phyloP scores from a whole-genome alignment of 2,113 vertebrate species.

The Thymallus thymallus region DNA sequence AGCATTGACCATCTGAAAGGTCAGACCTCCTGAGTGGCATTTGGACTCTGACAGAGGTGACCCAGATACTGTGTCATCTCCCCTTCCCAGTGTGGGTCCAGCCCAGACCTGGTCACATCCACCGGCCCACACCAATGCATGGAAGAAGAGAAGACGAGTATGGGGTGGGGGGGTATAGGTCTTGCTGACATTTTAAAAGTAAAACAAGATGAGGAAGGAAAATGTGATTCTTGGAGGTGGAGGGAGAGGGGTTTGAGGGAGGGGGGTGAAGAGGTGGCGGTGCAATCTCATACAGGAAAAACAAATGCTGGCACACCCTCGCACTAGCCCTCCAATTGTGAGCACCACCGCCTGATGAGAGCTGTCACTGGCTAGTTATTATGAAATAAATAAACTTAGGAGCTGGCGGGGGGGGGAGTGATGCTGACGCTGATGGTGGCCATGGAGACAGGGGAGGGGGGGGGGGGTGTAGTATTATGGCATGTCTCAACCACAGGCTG shows the following conservation, averaged over 20 bases:
- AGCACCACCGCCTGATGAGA: constrained; percentile 70
- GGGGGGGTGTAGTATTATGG: constrained; percentile 35
- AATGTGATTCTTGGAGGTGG: too few species aligned
- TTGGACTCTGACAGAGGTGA: constrained; percentile 67
- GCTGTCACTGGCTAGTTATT: constrained; percentile 74
- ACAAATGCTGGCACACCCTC: constrained; percentile 58
- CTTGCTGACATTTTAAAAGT: constrained; percentile 25
- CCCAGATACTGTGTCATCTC: constrained; percentile 66
- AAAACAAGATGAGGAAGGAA: not conserved
- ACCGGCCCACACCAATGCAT: constrained; percentile 15
- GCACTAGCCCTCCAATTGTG: constrained; percentile 44
- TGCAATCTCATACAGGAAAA: constrained; percentile 58
- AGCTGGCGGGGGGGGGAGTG: constrained; percentile 22
- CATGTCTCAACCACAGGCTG: constrained; percentile 50
- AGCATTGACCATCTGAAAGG: constrained; percentile 59
- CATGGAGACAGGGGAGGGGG: constrained; percentile 32
- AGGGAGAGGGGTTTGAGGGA: constrained; percentile 9
- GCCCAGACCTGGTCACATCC: constrained; percentile 34
- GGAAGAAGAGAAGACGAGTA: constrained; percentile 11
- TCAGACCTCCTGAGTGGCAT: constrained; percentile 67
- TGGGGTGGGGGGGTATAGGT: constrained; percentile 6
- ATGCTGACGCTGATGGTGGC: constrained; percentile 26
- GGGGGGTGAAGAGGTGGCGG: constrained; percentile 19
- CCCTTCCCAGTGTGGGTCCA: constrained; percentile 48
- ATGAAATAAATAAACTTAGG: constrained; percentile 73